A percentile compares a stretch with the other conserved stretches of the same genome.
These are phyloP conservation scores for Diplodus sargus DNA, from an alignment of 2,797 vertebrate genomes.

Conservation along the genomic window DNA sequence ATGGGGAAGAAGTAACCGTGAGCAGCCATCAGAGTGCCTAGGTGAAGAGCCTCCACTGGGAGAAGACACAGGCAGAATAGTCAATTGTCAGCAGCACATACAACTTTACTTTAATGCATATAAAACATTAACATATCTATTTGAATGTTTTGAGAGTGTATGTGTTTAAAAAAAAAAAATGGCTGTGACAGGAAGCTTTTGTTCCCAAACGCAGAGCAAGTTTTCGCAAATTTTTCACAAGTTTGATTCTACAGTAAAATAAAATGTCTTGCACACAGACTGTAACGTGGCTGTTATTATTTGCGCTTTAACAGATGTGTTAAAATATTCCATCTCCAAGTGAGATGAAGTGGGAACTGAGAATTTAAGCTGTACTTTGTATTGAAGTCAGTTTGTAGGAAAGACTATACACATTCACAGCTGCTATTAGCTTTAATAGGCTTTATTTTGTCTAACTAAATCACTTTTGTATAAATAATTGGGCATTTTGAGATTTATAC, in stretches of 20 bases:
- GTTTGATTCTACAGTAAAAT: neutral
- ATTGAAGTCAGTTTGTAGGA: neutral
- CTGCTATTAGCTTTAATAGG: neutral
- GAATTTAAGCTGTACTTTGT: neutral
- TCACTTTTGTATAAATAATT: too few relatives aligned
- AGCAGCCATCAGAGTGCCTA: conserved; percentile 97
- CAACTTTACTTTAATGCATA: conserved; percentile 1
- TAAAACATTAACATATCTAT: conserved; percentile 1
- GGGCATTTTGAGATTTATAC: too few relatives aligned
- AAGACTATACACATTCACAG: neutral
- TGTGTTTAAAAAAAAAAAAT: neutral
- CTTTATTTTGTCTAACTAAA: neutral
- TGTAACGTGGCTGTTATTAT: neutral
- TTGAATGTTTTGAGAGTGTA: neutral
- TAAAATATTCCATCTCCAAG: neutral
- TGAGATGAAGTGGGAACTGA: neutral
- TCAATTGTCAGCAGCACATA: neutral
- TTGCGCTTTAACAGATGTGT: neutral
- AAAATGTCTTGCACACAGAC: neutral
- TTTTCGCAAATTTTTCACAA: neutral
- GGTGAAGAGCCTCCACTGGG: conserved; percentile 94
- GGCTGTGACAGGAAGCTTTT: neutral
- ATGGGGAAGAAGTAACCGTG: conserved; percentile 99
- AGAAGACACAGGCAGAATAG: conserved; percentile 47
- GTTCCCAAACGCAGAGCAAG: neutral